A percentile compares a stretch with the other conserved stretches of the same genome.
phyloP scores from a whole-genome alignment of 2,888 invertebrate species.

The Neria commutata region DNA sequence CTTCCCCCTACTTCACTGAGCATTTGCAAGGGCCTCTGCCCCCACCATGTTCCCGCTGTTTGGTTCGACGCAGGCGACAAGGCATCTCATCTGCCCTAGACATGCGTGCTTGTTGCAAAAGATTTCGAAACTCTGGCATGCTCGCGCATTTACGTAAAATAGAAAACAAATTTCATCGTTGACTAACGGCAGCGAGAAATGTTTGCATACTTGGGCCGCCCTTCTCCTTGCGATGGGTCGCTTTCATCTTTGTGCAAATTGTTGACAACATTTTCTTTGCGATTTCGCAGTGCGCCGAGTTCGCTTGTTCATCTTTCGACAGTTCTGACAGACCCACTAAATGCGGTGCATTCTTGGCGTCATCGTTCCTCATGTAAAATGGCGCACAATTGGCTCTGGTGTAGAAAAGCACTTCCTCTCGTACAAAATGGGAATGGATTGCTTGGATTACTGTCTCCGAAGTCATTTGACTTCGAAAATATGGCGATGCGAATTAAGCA shows the following conservation, averaged over 20 bases:
- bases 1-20: not conserved
- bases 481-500: too few species aligned
- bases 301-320: conserved; percentile 29
- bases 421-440: not conserved
- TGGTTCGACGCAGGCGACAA: too few species aligned
- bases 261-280: too few species aligned
- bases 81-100: too few species aligned
- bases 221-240: too few species aligned
- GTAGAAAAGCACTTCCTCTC: not conserved
- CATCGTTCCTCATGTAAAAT: too few species aligned
- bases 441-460: too few species aligned
- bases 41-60: too few species aligned
- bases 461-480: too few species aligned
- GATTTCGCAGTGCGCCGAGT: not conserved
- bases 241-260: too few species aligned
- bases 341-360: not conserved
- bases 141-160: conserved; percentile 1
- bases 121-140: not conserved
- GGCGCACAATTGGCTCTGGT: not conserved
- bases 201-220: too few species aligned
- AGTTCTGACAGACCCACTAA: conserved; percentile 32
- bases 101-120: too few species aligned
- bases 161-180: conserved; percentile 4
- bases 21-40: not conserved
- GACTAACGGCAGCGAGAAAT: not conserved